These are phyloP conservation scores for Ammodytes marinus DNA, from an alignment of 2,113 vertebrate genomes.

Conservation along the genomic window DNA sequence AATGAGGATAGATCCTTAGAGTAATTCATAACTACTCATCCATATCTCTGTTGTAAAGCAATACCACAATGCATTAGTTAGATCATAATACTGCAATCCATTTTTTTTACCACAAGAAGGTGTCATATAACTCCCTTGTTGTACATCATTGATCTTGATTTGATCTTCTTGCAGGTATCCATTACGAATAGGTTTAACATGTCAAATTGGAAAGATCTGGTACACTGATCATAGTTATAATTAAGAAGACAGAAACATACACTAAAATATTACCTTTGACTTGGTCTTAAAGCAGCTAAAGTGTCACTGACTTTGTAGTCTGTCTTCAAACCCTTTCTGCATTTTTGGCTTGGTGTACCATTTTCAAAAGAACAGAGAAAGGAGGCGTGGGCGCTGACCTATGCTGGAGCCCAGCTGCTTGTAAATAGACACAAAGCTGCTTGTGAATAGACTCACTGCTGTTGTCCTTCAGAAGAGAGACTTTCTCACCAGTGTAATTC, in stretches of 20 bases:
- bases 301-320: slow-evolving; percentile 21
- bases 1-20: slow-evolving; percentile 11
- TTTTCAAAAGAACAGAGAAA: slow-evolving; percentile 64
- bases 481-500: slow-evolving; percentile 69
- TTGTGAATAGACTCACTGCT: slow-evolving; percentile 74
- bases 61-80: slow-evolving; percentile 24
- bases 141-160: slow-evolving; percentile 23
- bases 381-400: slow-evolving; percentile 67
- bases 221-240: slow-evolving; percentile 14
- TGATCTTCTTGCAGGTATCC: slow-evolving; percentile 28
- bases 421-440: slow-evolving; percentile 73
- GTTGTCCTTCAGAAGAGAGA: slow-evolving; percentile 77
- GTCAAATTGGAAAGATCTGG: slow-evolving; percentile 29
- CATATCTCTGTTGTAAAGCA: slow-evolving; percentile 33
- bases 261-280: neutral
- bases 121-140: neutral
- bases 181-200: neutral
- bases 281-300: slow-evolving; percentile 2
- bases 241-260: slow-evolving; percentile 10
- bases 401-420: slow-evolving; percentile 65
- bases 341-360: slow-evolving; percentile 42
- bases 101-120: slow-evolving; percentile 23
- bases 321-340: slow-evolving; percentile 20
- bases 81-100: slow-evolving; percentile 21
- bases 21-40: slow-evolving; percentile 17